Conservation (phyloP, 2,113 vertebrate genomes). For the Dromiciops gliroides region DNA sequence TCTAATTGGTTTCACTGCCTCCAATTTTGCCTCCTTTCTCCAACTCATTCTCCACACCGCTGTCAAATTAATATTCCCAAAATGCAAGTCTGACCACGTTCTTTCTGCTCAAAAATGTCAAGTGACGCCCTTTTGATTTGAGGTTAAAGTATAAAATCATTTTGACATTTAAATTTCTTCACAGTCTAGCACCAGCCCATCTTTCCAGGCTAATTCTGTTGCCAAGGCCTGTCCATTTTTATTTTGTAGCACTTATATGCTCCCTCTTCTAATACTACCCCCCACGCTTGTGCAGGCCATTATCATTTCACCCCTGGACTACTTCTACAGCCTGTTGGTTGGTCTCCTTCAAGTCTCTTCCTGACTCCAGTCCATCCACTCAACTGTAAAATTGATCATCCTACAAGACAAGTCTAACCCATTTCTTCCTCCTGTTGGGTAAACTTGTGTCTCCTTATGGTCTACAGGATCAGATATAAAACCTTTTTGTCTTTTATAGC, state of each 20-base stretch:
- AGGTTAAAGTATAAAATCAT: not conserved
- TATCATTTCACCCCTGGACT: not conserved
- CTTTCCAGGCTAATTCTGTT: not conserved
- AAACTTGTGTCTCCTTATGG: not conserved
- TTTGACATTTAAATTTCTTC: not conserved
- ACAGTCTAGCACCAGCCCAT: not conserved
- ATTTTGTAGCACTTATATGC: not conserved
- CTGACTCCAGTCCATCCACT: too few species aligned
- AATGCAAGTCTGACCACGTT: too few species aligned
- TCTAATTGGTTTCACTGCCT: not conserved
- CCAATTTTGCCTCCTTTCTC: not conserved
- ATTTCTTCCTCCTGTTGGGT: not conserved
- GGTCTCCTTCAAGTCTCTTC: too few species aligned
- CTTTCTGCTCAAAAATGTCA: too few species aligned
- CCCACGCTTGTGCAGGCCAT: not conserved
- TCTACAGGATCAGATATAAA: not conserved
- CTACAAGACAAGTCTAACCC: not conserved
- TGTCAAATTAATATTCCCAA: not conserved
- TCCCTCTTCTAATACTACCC: not conserved
- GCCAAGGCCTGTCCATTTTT: not conserved
- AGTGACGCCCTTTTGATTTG: not conserved
- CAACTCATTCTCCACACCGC: not conserved
- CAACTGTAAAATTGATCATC: not conserved
- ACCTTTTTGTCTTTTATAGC: not conserved
- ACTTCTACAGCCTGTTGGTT: not conserved